Evolutionary conservation across 2,113 vertebrate genomes (phyloP).

Genomic region (Pelvicachromis taeniatus): DNA sequence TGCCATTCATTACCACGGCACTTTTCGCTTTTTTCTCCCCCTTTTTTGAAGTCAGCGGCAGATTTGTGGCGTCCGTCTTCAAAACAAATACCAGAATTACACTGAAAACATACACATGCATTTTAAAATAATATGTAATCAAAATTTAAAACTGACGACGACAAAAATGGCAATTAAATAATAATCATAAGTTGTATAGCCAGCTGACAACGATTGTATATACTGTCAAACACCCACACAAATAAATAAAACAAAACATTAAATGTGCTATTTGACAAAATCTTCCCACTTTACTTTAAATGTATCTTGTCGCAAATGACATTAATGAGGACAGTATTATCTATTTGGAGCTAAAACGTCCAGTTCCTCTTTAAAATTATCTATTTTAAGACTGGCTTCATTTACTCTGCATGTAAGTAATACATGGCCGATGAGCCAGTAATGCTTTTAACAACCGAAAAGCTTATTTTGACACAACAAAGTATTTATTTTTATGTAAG

Average conservation of each 20-base stretch:
- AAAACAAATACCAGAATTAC: not conserved
- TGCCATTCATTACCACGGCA: not conserved
- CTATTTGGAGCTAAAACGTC: not conserved
- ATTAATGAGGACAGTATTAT: not conserved
- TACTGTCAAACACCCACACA: not conserved
- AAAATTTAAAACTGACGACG: not conserved
- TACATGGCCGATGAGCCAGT: not conserved
- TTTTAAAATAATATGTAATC: not conserved
- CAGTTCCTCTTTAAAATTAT: not conserved
- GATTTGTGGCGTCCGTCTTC: not conserved
- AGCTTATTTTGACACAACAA: not conserved
- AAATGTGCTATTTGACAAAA: not conserved
- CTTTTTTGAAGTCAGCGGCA: not conserved
- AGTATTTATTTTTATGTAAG: not conserved
- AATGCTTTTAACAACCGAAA: not conserved
- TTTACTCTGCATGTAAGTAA: not conserved
- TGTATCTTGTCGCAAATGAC: not conserved
- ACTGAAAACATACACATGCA: not conserved
- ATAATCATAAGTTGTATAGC: not conserved
- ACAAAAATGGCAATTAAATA: not conserved
- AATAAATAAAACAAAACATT: not conserved
- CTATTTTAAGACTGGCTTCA: not conserved
- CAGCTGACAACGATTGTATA: not conserved
- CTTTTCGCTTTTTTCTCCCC: not conserved
- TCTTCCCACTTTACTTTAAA: not conserved